Evolutionary conservation across 1,140 invertebrate species (phyloP), one percentile per base, ranked within the genome.

Genomic region (Manduca sexta): DNA sequence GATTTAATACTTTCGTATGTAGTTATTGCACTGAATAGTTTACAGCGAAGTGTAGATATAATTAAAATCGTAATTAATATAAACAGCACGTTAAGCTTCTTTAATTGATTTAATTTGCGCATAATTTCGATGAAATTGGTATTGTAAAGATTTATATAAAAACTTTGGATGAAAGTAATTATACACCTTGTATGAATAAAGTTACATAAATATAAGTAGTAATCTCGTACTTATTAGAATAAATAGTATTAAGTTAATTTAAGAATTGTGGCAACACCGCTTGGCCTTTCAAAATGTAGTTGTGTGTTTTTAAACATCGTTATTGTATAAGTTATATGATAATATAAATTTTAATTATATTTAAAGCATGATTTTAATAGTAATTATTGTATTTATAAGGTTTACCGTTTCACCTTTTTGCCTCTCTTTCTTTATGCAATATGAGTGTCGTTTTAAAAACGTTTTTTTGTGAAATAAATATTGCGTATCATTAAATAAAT

Each of bases 381-480:
- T 63, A 64, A 46, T 67, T 67, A 67, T 64, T 64, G 62, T 59
- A 56, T 48, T 64, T 62, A 56, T 60, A 57, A 64, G 35, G 45
- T 40, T 47, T 52, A 47, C 39, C 30, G 37, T 59, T 79, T 78
- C 79, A 83, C 74, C 50, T 74, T 60, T 59, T 75, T 75, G 74
- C 75, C 78, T 83, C 66, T 71, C 70, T 76, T 71, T 64, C 56
- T 67, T 77, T 74, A 71, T 76, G 79, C 79, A 81, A 84, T 83
- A 80, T 60, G 79, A 75, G 81, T 84, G 81, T 84, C 78, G 78
- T 83, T 83, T 81, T 78, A 71, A 80, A 84, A 79, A 81, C 71
- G 70, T 60, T 83, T 80, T 72, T 75, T 83, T 83, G 78, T 79
- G 76, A 82, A 84, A 68, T 75, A 82, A 66, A 77, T 74, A 64